A percentile compares a stretch with the other conserved stretches of the same genome.
Conservation (phyloP, 92 coral and sea anemone genomes). For the Palythoa caribaeorum region DNA sequence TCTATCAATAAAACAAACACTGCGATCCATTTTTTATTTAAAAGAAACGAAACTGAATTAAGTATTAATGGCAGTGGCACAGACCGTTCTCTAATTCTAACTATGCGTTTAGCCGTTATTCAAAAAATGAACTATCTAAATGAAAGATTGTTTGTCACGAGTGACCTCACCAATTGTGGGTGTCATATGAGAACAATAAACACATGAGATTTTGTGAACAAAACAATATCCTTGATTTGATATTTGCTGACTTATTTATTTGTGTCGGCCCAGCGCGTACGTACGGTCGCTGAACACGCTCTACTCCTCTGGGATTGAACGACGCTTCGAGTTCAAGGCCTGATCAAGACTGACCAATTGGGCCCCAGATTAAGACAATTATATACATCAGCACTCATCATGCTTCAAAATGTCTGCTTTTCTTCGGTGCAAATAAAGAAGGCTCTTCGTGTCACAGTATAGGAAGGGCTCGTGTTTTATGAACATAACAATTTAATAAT, state of each 20-base stretch:
- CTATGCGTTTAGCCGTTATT: background rate
- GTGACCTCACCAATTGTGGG: slow-evolving; percentile 33
- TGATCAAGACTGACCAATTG: slow-evolving; percentile 38
- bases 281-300: slow-evolving; percentile 10
- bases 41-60: background rate
- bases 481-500: background rate
- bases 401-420: slow-evolving; percentile 62
- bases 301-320: slow-evolving; percentile 31
- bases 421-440: slow-evolving; percentile 44
- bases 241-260: slow-evolving; percentile 49
- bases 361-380: slow-evolving; percentile 27
- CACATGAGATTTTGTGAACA: slow-evolving; percentile 28
- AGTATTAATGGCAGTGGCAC: background rate
- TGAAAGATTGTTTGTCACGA: background rate
- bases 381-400: slow-evolving; percentile 45
- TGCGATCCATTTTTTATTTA: background rate
- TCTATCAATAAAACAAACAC: background rate
- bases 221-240: slow-evolving; percentile 34
- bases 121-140: background rate
- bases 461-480: background rate
- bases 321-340: slow-evolving; percentile 33
- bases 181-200: slow-evolving; percentile 39
- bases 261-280: slow-evolving; percentile 30
- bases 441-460: background rate
- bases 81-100: background rate